phyloP scores from a whole-genome alignment of 2,797 vertebrate genomes.

The Phrynocephalus guinanensis region DNA sequence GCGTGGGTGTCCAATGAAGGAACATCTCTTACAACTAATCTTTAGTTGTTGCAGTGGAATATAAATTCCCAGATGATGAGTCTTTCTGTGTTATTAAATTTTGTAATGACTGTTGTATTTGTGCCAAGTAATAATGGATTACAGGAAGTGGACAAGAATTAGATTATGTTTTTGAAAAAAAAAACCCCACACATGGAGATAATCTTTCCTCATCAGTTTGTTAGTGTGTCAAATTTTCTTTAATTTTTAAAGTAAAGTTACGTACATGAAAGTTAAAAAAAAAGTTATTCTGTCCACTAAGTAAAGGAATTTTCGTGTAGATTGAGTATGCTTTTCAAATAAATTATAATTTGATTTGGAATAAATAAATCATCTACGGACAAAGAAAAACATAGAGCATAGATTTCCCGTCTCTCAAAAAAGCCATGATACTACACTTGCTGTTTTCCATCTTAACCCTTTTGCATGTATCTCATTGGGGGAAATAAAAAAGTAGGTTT shows the following conservation, averaged over 20 bases:
- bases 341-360: background rate
- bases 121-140: constrained; percentile 21
- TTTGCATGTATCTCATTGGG: background rate
- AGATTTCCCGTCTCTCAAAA: background rate
- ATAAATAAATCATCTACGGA: background rate
- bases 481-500: background rate
- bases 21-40: constrained; percentile 3
- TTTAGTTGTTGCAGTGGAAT: constrained; percentile 4
- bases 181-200: background rate
- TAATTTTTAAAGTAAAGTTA: constrained; percentile 17
- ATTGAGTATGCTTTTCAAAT: background rate
- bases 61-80: background rate
- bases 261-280: background rate
- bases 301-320: background rate
- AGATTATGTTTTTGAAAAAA: background rate
- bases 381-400: background rate
- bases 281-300: background rate
- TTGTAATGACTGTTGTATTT: constrained; percentile 7
- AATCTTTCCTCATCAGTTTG: background rate
- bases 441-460: background rate
- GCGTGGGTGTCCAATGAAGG: background rate
- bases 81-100: background rate
- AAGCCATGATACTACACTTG: background rate
- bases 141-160: constrained; percentile 3
- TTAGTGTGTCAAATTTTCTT: background rate